phyloP scores from a whole-genome alignment of 2,113 vertebrate genomes.

The Panthera uncia region DNA sequence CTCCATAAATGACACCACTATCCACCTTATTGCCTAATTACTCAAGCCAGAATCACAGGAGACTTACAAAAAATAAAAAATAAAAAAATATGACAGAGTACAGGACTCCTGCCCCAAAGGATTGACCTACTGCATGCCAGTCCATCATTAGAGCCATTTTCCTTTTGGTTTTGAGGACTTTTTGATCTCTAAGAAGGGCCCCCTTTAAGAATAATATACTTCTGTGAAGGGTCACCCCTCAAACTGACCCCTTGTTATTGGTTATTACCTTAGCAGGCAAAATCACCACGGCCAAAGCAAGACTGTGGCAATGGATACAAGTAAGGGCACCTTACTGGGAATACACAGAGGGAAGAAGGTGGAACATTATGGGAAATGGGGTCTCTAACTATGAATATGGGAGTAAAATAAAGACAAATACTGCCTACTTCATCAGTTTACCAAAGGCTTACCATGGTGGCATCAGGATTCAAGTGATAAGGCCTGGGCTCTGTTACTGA shows the following conservation, averaged over 20 bases:
- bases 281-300: not conserved
- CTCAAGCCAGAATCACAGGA: not conserved
- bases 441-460: not conserved
- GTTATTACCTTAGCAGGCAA: not conserved
- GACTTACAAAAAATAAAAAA: not conserved
- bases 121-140: not conserved
- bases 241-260: not conserved
- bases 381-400: not conserved
- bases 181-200: not conserved
- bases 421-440: not conserved
- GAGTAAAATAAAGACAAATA: not conserved
- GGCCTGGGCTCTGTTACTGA: not conserved
- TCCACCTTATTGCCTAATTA: constrained; percentile 17
- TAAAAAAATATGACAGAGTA: not conserved
- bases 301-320: not conserved
- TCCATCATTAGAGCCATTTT: not conserved
- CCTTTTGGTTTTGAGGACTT: not conserved
- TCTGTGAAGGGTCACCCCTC: not conserved
- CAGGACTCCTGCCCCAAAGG: not conserved
- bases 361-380: not conserved
- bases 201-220: not conserved
- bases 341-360: not conserved
- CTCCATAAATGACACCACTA: not conserved
- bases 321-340: not conserved
- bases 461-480: not conserved